phyloP scores from a whole-genome alignment of 1,140 invertebrate species.

The Drosophila kanapiae region DNA sequence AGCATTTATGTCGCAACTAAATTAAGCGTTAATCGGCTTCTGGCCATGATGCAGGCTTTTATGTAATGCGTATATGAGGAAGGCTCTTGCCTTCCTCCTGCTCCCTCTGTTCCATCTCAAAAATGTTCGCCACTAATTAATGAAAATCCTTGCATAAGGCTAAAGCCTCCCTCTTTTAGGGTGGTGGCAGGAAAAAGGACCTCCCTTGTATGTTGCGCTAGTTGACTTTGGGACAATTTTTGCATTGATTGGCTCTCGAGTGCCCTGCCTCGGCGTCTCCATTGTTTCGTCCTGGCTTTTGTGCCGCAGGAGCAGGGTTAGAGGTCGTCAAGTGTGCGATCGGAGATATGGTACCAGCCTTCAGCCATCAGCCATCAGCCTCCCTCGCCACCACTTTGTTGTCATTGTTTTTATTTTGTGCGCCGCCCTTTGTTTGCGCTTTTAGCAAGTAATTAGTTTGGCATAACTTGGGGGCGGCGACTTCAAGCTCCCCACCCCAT shows the following conservation, averaged over 20 bases:
- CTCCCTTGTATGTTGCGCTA: slow-evolving; percentile 14
- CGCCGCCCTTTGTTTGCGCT: slow-evolving; percentile 60
- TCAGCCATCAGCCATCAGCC: neutral
- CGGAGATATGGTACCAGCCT: slow-evolving; percentile 16
- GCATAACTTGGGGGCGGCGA: slow-evolving; percentile 22
- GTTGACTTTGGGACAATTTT: slow-evolving; percentile 41
- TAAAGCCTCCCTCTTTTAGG: neutral
- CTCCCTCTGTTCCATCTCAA: neutral
- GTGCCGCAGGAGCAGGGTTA: neutral
- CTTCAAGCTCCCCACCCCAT: neutral
- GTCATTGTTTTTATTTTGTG: slow-evolving; percentile 43
- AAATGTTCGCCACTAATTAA: slow-evolving; percentile 22
- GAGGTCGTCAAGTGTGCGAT: slow-evolving; percentile 30
- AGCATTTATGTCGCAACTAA: slow-evolving; percentile 20
- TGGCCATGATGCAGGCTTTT: slow-evolving; percentile 3
- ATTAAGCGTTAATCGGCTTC: slow-evolving; percentile 31
- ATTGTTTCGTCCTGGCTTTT: slow-evolving; percentile 43
- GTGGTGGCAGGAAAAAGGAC: neutral
- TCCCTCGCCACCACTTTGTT: slow-evolving; percentile 13
- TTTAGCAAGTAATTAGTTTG: slow-evolving; percentile 76
- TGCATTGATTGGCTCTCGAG: slow-evolving; percentile 72
- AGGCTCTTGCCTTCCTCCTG: neutral
- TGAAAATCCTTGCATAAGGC: slow-evolving; percentile 29
- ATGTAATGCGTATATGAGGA: neutral
- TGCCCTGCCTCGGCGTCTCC: slow-evolving; percentile 16